Percentiles rank a stretch among this genome's conserved stretches.
Conservation (phyloP, 2,888 invertebrate species). For the Heliconius ethilla region DNA sequence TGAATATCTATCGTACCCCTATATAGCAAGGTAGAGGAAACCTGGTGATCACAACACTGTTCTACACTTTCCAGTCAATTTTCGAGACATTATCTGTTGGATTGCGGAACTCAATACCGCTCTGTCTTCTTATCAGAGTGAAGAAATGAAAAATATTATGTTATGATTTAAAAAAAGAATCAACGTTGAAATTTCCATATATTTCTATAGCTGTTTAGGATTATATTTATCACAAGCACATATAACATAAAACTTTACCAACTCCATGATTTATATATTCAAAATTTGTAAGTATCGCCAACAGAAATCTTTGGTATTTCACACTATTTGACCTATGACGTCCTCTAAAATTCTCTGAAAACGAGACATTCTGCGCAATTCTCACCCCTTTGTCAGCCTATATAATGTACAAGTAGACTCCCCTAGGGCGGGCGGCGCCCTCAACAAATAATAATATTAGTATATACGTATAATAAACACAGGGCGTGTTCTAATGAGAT, state of each 20-base stretch:
- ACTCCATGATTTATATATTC: too few species aligned
- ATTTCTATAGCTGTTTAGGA: too few species aligned
- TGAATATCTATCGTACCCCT: neutral
- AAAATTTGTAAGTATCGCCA: too few species aligned
- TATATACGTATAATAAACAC: slow-evolving; percentile 14
- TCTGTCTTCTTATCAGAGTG: neutral
- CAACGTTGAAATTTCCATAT: too few species aligned
- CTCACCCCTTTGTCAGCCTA: slow-evolving; percentile 29
- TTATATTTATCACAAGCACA: too few species aligned
- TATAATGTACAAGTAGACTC: slow-evolving; percentile 22
- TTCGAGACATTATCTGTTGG: neutral
- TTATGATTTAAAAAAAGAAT: neutral
- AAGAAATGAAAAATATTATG: too few species aligned
- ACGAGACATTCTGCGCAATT: slow-evolving; percentile 11
- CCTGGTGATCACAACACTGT: neutral
- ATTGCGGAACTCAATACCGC: neutral
- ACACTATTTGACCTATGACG: neutral
- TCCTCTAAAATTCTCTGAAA: neutral
- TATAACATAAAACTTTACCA: too few species aligned
- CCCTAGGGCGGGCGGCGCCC: slow-evolving; percentile 29
- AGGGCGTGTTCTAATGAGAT: slow-evolving; percentile 30
- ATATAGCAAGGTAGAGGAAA: neutral
- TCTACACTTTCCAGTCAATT: neutral
- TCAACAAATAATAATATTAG: slow-evolving; percentile 5
- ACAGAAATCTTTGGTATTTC: neutral